These are phyloP conservation scores for Clanis bilineata DNA, from an alignment of 2,888 invertebrate genomes.

Conservation along the genomic window DNA sequence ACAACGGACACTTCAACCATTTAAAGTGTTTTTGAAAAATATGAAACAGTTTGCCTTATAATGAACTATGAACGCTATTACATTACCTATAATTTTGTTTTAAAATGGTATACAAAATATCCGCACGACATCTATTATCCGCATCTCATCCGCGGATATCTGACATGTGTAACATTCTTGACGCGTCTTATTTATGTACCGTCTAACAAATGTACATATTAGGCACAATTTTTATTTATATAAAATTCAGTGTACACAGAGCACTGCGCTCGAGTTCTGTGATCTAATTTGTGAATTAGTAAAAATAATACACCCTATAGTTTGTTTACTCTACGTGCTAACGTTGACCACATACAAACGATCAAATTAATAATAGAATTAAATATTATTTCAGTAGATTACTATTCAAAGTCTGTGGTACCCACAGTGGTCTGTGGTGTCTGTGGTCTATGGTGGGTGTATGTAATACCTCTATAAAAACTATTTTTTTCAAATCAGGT, in stretches of 20 bases:
- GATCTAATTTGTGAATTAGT: background rate
- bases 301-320: background rate
- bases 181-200: conserved; percentile 37
- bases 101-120: conserved; percentile 10
- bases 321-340: background rate
- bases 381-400: background rate
- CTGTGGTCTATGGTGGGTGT: no score
- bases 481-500: no score
- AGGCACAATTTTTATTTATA: conserved; percentile 65
- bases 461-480: no score
- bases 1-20: background rate
- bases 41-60: background rate
- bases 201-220: conserved; percentile 68
- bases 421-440: no score
- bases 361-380: background rate
- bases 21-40: background rate
- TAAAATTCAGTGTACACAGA: conserved; percentile 22
- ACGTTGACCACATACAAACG: background rate
- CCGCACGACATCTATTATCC: background rate
- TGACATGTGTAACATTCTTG: background rate
- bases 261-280: conserved; percentile 45
- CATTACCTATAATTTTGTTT: background rate
- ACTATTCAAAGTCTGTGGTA: no score
- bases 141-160: background rate
- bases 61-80: background rate